Conservation (phyloP, 2,113 vertebrate genomes). For the Daubentonia madagascariensis region DNA sequence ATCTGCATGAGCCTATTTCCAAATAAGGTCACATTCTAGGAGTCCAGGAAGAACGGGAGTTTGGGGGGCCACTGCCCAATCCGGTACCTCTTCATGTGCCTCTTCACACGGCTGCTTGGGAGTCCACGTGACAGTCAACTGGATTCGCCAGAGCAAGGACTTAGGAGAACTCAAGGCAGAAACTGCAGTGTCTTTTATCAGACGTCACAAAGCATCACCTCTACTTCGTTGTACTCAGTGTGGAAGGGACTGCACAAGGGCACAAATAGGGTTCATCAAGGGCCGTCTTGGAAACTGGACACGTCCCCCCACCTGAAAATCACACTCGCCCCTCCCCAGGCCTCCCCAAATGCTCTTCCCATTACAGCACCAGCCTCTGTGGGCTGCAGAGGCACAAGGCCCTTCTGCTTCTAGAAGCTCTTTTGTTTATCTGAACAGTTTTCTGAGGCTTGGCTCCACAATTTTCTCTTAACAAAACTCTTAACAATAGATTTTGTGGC, state of each 20-base stretch:
- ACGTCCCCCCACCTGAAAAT: not conserved
- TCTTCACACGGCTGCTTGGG: not conserved
- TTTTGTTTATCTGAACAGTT: not conserved
- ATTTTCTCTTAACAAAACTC: not conserved
- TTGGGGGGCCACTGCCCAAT: not conserved
- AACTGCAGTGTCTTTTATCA: not conserved
- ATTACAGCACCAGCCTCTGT: too few relatives aligned
- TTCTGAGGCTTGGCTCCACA: too few relatives aligned
- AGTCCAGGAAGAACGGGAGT: not conserved
- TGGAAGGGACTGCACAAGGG: not conserved
- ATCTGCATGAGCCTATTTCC: not conserved
- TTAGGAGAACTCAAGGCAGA: not conserved
- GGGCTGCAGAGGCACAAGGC: not conserved
- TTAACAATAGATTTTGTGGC: not conserved
- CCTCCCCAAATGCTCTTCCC: not conserved
- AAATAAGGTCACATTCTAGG: not conserved
- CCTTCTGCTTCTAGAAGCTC: not conserved
- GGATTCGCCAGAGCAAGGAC: not conserved
- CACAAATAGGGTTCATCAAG: not conserved
- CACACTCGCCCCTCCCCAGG: rapidly evolving
- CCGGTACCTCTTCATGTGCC: too few relatives aligned
- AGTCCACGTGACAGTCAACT: not conserved
- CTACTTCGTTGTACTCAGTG: not conserved
- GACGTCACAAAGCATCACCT: too few relatives aligned
- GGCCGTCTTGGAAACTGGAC: not conserved